Conservation (phyloP, 2,888 invertebrate species). For the Heliconius cydno region DNA sequence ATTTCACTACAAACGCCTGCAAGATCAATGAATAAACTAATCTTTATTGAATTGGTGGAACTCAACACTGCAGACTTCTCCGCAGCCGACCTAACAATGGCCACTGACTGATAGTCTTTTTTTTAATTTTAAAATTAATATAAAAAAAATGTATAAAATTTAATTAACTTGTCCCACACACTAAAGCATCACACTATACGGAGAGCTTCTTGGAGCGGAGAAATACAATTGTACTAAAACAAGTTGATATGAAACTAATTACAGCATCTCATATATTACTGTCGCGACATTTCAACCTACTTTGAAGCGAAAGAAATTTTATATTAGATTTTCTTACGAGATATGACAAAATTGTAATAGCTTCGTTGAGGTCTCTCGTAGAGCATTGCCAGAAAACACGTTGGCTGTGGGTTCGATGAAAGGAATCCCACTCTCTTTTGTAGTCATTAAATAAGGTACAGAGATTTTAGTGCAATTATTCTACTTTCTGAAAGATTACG, state of each 20-base stretch:
- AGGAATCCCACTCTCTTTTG: too few species aligned
- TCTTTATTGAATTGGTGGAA: too few species aligned
- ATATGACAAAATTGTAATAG: neutral
- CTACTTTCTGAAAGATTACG: too few species aligned
- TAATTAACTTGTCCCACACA: slow-evolving; percentile 25
- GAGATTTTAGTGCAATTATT: too few species aligned
- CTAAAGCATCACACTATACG: slow-evolving; percentile 33
- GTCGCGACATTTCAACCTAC: slow-evolving; percentile 23
- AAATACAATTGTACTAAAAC: slow-evolving; percentile 40
- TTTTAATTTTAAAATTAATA: neutral
- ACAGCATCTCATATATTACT: slow-evolving; percentile 29
- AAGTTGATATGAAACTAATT: slow-evolving; percentile 40
- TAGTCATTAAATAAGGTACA: too few species aligned
- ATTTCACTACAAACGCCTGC: too few species aligned
- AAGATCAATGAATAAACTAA: too few species aligned
- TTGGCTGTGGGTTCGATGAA: neutral
- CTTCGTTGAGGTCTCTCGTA: neutral
- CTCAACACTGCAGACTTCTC: too few species aligned
- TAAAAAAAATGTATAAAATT: neutral
- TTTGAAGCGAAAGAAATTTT: slow-evolving; percentile 6
- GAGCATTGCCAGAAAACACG: neutral
- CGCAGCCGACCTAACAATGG: too few species aligned
- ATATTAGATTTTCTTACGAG: neutral
- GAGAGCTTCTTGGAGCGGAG: slow-evolving; percentile 32
- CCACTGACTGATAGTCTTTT: too few species aligned